Evolutionary conservation across 2,797 vertebrate genomes (phyloP).

Genomic region (Euphonia xanthogaster): DNA sequence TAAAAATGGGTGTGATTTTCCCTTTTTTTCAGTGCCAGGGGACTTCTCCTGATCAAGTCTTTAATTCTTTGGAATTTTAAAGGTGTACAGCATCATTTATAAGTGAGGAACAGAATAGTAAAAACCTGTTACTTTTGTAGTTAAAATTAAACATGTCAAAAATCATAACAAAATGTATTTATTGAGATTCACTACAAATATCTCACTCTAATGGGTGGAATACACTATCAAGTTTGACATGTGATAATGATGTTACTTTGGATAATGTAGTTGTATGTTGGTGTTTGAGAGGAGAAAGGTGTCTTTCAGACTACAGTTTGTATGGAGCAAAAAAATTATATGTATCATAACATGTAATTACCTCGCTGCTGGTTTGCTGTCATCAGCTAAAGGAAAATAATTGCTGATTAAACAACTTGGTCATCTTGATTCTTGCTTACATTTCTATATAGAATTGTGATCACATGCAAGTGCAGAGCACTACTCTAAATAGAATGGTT

Average conservation of each 20-base stretch:
- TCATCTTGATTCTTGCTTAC: not conserved
- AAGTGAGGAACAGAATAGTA: not conserved
- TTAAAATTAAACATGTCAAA: not conserved
- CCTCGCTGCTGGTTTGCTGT: not conserved
- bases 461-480: not conserved
- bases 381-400: not conserved
- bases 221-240: not conserved
- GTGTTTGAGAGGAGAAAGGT: not conserved
- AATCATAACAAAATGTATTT: not conserved
- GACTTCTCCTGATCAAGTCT: not conserved
- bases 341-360: not conserved
- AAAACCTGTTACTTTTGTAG: not conserved
- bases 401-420: not conserved
- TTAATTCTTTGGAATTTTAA: not conserved
- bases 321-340: not conserved
- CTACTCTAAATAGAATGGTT: not conserved
- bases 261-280: not conserved
- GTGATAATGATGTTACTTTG: not conserved
- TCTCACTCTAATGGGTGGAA: not conserved
- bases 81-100: not conserved
- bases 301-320: not conserved
- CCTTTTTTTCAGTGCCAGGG: not conserved
- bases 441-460: not conserved
- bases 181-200: not conserved
- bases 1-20: not conserved